A percentile compares a stretch with the other conserved stretches of the same genome.
Conservation (phyloP, 2,888 invertebrate species). For the Stenichneumon culpator region DNA sequence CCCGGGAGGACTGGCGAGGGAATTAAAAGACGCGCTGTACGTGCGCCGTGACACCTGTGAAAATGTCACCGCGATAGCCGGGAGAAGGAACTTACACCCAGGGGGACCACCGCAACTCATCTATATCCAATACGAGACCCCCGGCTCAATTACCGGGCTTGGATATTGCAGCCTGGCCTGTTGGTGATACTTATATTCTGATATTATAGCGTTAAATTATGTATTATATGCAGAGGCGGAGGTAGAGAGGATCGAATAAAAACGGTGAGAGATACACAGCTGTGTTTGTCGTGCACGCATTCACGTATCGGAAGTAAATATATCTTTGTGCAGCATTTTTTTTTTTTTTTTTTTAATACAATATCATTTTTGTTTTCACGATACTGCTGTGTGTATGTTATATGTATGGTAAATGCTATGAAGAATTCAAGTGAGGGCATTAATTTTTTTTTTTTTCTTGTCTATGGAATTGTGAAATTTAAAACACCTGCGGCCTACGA, state of each 20-base stretch:
- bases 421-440: neutral
- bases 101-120: neutral
- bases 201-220: conserved; percentile 5
- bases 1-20: conserved; percentile 1
- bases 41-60: conserved; percentile 57
- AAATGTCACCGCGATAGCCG: conserved; percentile 13
- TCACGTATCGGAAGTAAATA: conserved; percentile 1
- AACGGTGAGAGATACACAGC: conserved; percentile 38
- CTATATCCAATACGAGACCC: neutral
- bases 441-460: neutral
- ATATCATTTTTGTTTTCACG: conserved; percentile 15
- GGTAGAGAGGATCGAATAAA: neutral
- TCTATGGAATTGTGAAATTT: conserved; percentile 32
- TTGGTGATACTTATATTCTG: neutral
- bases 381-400: neutral
- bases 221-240: conserved; percentile 10
- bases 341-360: neutral
- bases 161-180: neutral
- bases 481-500: neutral
- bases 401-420: neutral
- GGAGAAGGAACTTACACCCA: neutral
- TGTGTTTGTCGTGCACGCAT: conserved; percentile 38
- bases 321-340: neutral
- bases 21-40: conserved; percentile 20
- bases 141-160: conserved; percentile 5